A percentile compares a stretch with the other conserved stretches of the same genome.
Evolutionary conservation across 2,113 vertebrate genomes (phyloP).

Genomic region (Phalacrocorax aristotelis): DNA sequence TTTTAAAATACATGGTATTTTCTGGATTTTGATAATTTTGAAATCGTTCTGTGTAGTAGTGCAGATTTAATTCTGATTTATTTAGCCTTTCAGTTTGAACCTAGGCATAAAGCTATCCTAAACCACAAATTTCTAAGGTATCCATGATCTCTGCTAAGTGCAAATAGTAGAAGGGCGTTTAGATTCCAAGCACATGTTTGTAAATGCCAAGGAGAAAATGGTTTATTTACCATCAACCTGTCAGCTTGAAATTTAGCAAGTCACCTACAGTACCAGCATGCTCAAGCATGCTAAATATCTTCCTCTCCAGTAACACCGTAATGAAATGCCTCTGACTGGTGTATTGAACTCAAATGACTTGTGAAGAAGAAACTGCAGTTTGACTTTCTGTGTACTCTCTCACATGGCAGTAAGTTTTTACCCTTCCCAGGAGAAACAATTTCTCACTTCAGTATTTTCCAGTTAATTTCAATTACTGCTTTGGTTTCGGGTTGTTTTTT

Average conservation of each 20-base stretch:
- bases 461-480: background rate
- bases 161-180: background rate
- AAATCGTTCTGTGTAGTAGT: background rate
- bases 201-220: constrained; percentile 20
- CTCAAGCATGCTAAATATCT: constrained; percentile 5
- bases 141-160: background rate
- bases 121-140: background rate
- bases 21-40: background rate
- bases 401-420: background rate
- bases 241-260: constrained; percentile 26
- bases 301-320: background rate
- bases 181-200: background rate
- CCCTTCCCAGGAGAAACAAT: background rate
- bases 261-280: background rate
- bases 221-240: constrained; percentile 48
- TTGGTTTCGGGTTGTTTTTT: background rate
- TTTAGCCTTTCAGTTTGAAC: background rate
- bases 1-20: background rate
- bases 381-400: background rate
- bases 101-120: background rate
- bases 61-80: background rate
- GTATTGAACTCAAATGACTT: background rate
- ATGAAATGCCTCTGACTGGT: background rate
- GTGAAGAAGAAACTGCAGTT: background rate
- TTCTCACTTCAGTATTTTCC: background rate